A percentile compares a stretch with the other conserved stretches of the same genome.
Evolutionary conservation across 2,888 invertebrate species (phyloP).

Genomic region (Ophioninae sp.): DNA sequence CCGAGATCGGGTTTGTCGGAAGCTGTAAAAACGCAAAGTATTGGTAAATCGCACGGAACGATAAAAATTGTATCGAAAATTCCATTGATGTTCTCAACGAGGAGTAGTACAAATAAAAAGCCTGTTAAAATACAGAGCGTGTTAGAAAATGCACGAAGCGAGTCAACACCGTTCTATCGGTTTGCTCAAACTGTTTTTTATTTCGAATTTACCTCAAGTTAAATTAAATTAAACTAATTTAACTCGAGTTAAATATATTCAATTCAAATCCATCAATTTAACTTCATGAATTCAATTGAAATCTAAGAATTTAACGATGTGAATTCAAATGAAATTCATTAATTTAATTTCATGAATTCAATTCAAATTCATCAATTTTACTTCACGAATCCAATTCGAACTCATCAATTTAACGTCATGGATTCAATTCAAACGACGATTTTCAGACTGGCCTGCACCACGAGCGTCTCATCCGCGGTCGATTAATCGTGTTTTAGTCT

Average conservation of each 20-base stretch:
- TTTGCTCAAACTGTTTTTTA: constrained; percentile 28
- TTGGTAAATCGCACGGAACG: background rate
- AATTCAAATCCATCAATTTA: too few relatives aligned
- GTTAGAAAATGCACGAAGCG: constrained; percentile 57
- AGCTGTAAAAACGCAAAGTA: constrained; percentile 82
- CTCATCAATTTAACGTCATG: background rate
- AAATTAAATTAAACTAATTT: too few relatives aligned
- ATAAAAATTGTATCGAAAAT: constrained; percentile 10
- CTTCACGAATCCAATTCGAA: too few relatives aligned
- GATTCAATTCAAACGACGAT: constrained; percentile 34
- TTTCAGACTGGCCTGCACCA: constrained; percentile 51
- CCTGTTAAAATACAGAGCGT: constrained; percentile 42
- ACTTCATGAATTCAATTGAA: too few relatives aligned
- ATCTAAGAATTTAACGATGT: too few relatives aligned
- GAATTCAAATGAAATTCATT: too few relatives aligned
- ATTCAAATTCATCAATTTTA: too few relatives aligned
- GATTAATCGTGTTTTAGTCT: constrained; percentile 61
- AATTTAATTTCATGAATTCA: too few relatives aligned
- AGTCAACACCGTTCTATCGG: constrained; percentile 11
- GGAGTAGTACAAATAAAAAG: constrained; percentile 25
- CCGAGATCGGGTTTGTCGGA: constrained; percentile 94
- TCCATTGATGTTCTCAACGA: constrained; percentile 33
- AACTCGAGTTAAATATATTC: too few relatives aligned
- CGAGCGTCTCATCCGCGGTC: constrained; percentile 52
- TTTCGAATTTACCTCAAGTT: background rate